Conservation (phyloP, 2,797 vertebrate species). For the Brotula barbata region DNA sequence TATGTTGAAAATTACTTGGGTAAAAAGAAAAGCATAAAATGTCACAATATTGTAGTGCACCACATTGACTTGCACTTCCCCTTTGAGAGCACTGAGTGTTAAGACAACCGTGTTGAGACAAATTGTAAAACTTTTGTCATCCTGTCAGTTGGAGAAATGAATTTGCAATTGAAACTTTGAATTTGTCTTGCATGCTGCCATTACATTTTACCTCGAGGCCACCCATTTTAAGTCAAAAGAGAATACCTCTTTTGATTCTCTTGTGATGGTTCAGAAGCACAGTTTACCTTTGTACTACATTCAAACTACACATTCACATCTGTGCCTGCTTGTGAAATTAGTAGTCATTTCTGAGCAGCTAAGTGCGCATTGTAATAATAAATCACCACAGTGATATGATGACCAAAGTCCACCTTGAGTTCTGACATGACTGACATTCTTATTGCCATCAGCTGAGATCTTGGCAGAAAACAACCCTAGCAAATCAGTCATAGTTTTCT, state of each 20-base stretch:
- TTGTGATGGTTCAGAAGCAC: no score
- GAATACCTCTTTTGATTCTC: background rate
- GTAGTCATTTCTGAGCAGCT: slow-evolving; percentile 14
- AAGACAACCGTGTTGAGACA: no score
- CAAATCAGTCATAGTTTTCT: background rate
- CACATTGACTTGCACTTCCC: no score
- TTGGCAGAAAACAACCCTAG: background rate
- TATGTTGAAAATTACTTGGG: background rate
- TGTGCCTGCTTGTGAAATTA: slow-evolving; percentile 7
- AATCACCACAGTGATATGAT: slow-evolving; percentile 41
- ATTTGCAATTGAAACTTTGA: background rate
- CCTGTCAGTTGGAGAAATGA: no score
- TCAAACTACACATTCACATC: slow-evolving; percentile 4
- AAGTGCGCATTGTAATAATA: slow-evolving; percentile 43
- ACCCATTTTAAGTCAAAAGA: background rate
- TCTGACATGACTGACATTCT: slow-evolving; percentile 12
- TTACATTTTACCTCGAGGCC: background rate
- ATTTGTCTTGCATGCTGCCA: no score
- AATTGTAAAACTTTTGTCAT: no score
- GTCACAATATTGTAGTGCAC: background rate
- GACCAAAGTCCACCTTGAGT: slow-evolving; percentile 61
- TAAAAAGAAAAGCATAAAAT: background rate
- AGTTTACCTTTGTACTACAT: background rate
- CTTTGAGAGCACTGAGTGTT: no score
- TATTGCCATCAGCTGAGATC: background rate